These are phyloP conservation scores for Callithrix jacchus DNA, from an alignment of 2,113 vertebrate genomes.

Conservation along the genomic window DNA sequence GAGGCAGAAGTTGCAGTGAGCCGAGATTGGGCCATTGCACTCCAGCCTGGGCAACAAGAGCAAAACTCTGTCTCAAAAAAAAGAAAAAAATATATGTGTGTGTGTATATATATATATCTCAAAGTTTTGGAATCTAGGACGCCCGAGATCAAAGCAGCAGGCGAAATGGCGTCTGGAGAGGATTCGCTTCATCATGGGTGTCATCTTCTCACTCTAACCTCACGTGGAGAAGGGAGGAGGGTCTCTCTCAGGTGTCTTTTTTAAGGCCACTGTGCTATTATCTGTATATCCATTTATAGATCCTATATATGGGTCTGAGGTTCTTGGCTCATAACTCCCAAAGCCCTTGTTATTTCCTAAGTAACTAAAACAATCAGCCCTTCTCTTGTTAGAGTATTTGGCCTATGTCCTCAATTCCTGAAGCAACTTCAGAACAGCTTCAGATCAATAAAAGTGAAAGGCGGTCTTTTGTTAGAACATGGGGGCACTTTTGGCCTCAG, in stretches of 20 bases:
- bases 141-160: not conserved
- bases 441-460: not conserved
- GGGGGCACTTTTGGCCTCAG: not conserved
- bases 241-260: not conserved
- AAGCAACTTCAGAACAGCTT: not conserved
- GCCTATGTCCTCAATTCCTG: not conserved
- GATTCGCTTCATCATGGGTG: not conserved
- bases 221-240: not conserved
- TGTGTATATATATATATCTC: not conserved
- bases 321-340: not conserved
- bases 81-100: no score
- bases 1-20: no score
- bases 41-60: no score
- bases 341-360: not conserved
- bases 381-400: not conserved
- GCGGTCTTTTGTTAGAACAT: not conserved
- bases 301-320: not conserved
- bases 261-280: not conserved
- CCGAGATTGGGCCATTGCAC: no score
- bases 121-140: not conserved
- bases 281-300: not conserved
- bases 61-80: no score
- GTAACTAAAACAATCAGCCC: not conserved
- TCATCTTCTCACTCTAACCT: not conserved
- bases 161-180: not conserved